Percentiles rank a stretch among this genome's conserved stretches.
These are phyloP conservation scores for Eupleurogrammus muticus DNA, from an alignment of 2,797 vertebrate genomes.

Conservation along the genomic window DNA sequence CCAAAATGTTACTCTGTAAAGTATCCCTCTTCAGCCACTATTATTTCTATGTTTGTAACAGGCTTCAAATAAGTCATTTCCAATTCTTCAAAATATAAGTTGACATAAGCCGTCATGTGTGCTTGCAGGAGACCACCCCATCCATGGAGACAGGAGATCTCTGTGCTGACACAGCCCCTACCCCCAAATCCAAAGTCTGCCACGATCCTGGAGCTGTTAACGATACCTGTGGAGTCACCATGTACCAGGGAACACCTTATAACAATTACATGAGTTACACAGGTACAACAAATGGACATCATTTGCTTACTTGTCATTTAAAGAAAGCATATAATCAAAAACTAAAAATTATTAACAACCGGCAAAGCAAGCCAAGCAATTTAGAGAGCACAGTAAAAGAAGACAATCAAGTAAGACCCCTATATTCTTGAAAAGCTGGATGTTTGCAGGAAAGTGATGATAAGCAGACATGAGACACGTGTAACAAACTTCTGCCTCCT, in stretches of 20 bases:
- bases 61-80: neutral
- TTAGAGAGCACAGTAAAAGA: neutral
- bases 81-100: neutral
- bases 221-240: slow-evolving; percentile 89
- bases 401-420: too few species aligned
- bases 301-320: neutral
- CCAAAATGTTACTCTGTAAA: neutral
- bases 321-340: neutral
- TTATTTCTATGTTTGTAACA: neutral
- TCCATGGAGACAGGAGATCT: slow-evolving; percentile 98
- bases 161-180: slow-evolving; percentile 94
- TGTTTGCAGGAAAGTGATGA: neutral
- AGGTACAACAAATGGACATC: slow-evolving; percentile 42
- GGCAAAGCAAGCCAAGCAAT: neutral
- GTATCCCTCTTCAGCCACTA: neutral
- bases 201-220: slow-evolving; percentile 90
- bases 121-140: slow-evolving; percentile 86
- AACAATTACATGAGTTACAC: slow-evolving; percentile 99
- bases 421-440: too few species aligned
- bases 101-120: neutral
- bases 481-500: neutral
- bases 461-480: neutral
- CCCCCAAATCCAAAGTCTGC: slow-evolving; percentile 94
- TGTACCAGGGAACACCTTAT: slow-evolving; percentile 91
- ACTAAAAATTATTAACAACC: neutral